Conservation (phyloP, 2,113 vertebrate genomes). For the Pagrus major region DNA sequence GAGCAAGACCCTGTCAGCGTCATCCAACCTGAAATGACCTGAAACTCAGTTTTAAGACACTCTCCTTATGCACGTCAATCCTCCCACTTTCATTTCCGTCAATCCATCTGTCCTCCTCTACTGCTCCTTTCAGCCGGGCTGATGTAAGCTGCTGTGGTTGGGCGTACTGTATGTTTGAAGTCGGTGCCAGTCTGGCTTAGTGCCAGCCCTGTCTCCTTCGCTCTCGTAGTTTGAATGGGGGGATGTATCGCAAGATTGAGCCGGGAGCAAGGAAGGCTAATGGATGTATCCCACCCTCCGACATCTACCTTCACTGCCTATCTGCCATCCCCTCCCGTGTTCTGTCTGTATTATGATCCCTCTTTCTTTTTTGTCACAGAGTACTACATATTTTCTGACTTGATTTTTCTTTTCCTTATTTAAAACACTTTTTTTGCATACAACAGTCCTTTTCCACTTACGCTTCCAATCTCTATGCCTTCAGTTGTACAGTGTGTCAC, state of each 20-base stretch:
- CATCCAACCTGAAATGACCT: conserved; percentile 64
- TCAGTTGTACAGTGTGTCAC: conserved; percentile 70
- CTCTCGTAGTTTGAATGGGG: conserved; percentile 60
- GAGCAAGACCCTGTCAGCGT: conserved; percentile 57
- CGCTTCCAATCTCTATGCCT: conserved; percentile 54
- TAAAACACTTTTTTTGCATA: conserved; percentile 55
- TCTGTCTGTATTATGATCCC: conserved; percentile 63
- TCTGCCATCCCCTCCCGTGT: conserved; percentile 63
- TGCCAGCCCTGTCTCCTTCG: conserved; percentile 74
- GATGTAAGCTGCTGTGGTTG: conserved; percentile 78
- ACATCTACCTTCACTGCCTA: conserved; percentile 70
- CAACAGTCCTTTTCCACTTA: conserved; percentile 69
- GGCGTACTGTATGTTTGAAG: conserved; percentile 80
- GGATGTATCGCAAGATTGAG: conserved; percentile 75
- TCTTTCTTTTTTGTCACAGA: conserved; percentile 61
- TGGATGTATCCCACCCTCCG: conserved; percentile 78
- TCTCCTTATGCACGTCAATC: conserved; percentile 64
- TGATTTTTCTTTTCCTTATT: conserved; percentile 47
- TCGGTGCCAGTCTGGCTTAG: conserved; percentile 78
- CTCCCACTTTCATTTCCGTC: conserved; percentile 74
- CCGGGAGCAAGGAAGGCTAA: conserved; percentile 78
- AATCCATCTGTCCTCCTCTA: conserved; percentile 76
- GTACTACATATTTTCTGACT: conserved; percentile 49
- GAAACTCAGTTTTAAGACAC: conserved; percentile 58
- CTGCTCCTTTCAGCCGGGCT: conserved; percentile 68